Evolutionary conservation across 2,888 invertebrate species (phyloP), one percentile per base, ranked within the genome.

Genomic region (Balanococcus diminutus): DNA sequence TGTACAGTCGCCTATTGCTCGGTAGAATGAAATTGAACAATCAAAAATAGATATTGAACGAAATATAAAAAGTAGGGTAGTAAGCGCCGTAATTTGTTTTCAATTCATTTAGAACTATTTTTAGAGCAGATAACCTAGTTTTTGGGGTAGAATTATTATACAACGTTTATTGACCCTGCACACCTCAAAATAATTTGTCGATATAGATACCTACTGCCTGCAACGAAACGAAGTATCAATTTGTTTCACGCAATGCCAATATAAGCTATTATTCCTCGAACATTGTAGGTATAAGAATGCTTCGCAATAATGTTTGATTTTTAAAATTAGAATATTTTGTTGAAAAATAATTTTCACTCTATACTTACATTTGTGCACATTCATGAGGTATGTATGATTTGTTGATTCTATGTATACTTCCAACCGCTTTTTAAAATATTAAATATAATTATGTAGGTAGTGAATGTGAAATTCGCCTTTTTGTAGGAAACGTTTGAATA

Each of bases 401-500:
- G 39, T 8, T 42, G 19, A 0, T 19, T n/a, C 5, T 36, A n/a
- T n/a, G 11, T 79, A 19, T 36, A 36, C 36, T 79, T 79, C n/a
- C 19, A 14, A 42, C 11, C 0, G 14, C 3, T 79, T 79, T 79
- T 9, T 32, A 19, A n/a, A 79, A 19, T 31, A 19, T n/a, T 36
- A 36, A 2, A 16, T 19, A 19, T 9, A 79, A 32, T 36, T 79
- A 2, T 36, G 32, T 19, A n/a, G 6, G 51, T 19, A 51, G 14
- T 36, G 2, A 19, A 39, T n/a, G 6, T 32, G 0, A 39, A 39
- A 11, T 36, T 81, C 8, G 36, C 3, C 8, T n/a, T 46, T 46
- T n/a, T n/a, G n/a, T 1, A 81, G 42, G n/a, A 81, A 51, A 42
- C 42, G 81, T 11, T 19, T 86, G n/a, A 88, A 87, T 61, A 86